phyloP scores from a whole-genome alignment of 1,140 invertebrate species.

The Telenomus remus region DNA sequence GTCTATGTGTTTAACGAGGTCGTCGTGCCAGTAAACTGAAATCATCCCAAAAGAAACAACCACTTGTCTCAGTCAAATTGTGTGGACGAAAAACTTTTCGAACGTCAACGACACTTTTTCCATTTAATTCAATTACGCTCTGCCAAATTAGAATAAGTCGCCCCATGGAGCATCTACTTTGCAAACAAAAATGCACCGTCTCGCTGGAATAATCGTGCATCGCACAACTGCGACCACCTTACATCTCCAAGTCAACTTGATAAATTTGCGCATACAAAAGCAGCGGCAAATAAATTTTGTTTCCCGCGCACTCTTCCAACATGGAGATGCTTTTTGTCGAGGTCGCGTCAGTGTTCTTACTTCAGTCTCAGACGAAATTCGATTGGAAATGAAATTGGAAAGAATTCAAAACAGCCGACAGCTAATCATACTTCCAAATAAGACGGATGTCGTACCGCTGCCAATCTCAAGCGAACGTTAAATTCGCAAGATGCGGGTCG shows the following conservation, averaged over 20 bases:
- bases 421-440: constrained; percentile 40
- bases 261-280: not conserved
- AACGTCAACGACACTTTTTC: constrained; percentile 2
- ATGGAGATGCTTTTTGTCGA: no score
- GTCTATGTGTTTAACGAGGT: constrained; percentile 55
- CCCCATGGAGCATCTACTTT: no score
- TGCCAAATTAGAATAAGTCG: not conserved
- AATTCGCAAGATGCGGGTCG: constrained; percentile 4
- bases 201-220: no score
- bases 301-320: no score
- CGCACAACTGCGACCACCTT: no score
- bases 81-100: constrained; percentile 31
- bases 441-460: constrained; percentile 3
- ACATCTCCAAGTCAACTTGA: not conserved
- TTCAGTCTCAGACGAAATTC: constrained; percentile 21
- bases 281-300: constrained; percentile 3
- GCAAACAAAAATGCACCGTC: no score
- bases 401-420: constrained; percentile 25
- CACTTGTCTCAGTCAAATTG: constrained; percentile 15
- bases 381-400: constrained; percentile 26
- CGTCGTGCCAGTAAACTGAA: constrained; percentile 33
- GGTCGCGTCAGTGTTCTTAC: constrained; percentile 2
- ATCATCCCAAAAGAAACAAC: constrained; percentile 43
- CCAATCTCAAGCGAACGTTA: constrained; percentile 11
- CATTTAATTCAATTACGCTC: constrained; percentile 1